Evolutionary conservation across 1,140 invertebrate genomes (phyloP).

Genomic region (Trachymyrmex cornetzi): DNA sequence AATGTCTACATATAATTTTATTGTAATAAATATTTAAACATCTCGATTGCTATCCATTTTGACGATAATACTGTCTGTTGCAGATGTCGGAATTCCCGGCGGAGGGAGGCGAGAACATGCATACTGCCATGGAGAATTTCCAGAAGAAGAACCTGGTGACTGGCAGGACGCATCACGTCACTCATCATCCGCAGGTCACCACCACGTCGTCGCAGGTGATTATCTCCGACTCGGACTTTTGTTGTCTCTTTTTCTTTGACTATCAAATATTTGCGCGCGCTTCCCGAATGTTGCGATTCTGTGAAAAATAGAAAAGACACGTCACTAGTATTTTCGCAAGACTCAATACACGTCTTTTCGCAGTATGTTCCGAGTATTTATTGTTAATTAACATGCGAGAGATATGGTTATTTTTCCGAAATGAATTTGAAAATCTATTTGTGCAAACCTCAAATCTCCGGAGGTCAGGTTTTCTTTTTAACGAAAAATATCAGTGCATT

Average conservation of each 20-base stretch:
- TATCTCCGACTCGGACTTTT: background rate
- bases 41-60: background rate
- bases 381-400: conserved; percentile 2
- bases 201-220: conserved; percentile 81
- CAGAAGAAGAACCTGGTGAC: conserved; percentile 83
- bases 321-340: background rate
- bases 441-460: background rate
- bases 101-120: conserved; percentile 83
- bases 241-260: background rate
- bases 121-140: conserved; percentile 84
- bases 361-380: background rate
- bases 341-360: background rate
- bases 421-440: conserved; percentile 24
- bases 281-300: background rate
- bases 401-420: background rate
- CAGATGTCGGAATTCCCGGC: conserved; percentile 85
- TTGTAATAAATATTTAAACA: background rate
- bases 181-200: conserved; percentile 83
- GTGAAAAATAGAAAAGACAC: background rate
- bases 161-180: conserved; percentile 78
- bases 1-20: background rate
- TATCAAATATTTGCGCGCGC: conserved; percentile 41
- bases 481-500: background rate
- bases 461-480: background rate
- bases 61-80: conserved; percentile 44